Percentiles rank a stretch among this genome's conserved stretches.
phyloP scores from a whole-genome alignment of 2,113 vertebrate species.

The Motacilla alba region DNA sequence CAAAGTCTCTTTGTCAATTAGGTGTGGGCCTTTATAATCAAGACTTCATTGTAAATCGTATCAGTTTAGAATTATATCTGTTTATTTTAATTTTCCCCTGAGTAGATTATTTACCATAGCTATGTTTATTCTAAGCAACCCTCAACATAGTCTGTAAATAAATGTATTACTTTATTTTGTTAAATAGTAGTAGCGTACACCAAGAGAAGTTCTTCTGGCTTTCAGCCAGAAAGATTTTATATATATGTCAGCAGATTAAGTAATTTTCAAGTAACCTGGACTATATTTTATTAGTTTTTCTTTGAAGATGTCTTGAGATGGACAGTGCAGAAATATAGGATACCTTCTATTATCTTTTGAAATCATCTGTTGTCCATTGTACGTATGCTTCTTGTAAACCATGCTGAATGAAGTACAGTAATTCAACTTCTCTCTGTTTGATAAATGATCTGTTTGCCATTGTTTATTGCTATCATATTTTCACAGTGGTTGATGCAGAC shows the following conservation, averaged over 20 bases:
- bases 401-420: not conserved
- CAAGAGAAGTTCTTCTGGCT: not conserved
- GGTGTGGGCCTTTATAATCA: not conserved
- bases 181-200: not conserved
- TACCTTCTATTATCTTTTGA: not conserved
- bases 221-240: not conserved
- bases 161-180: not conserved
- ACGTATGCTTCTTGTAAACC: not conserved
- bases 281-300: not conserved
- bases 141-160: not conserved
- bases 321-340: not conserved
- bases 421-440: not conserved
- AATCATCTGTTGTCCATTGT: not conserved
- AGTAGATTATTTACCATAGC: not conserved
- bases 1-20: not conserved
- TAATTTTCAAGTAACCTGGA: not conserved
- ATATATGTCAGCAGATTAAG: not conserved
- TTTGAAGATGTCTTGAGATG: not conserved
- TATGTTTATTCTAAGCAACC: not conserved
- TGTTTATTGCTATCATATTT: slow-evolving; percentile 15
- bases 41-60: not conserved
- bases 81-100: not conserved
- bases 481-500: slow-evolving; percentile 88
- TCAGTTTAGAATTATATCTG: not conserved
- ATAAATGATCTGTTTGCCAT: not conserved